Base-by-base conservation (phyloP, 2,113 vertebrate species). In the Paraplagusia blochii region DNA sequence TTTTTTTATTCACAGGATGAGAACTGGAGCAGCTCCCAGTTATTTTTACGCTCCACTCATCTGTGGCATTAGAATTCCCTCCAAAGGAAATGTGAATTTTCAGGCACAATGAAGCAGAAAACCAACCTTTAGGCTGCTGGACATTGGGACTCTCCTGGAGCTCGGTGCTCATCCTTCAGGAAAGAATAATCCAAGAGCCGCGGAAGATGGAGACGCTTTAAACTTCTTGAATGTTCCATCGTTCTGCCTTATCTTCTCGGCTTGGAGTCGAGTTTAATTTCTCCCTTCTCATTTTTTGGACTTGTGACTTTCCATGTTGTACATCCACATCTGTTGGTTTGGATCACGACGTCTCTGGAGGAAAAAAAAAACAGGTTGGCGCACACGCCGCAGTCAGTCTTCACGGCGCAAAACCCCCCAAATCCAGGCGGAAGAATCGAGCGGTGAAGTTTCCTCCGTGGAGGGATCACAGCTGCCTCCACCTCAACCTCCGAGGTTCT, bases 121-220 rank as follows among this genome's bases (percentile, higher is more conserved):
- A 80, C 77, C 53, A 52, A 84, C 81, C 81, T 81, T 50, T 66
- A 34, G 38, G 57, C 22, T 65, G 62, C 17, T 61, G 65, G 4
- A 13, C 81, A 79, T 72, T 63, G 46, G 76, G 67, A 77, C 56
- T 79, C 47, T 61, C 47, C 33, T 16, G 36, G 48, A 66, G 66
- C 48, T 63, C 35, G 34, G 11, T 61, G 40, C 38, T 67, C 13
- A 33, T 68, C 62, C 33, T 72, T 49, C 44, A 49, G 38, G 62
- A 60, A 71, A 63, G 13, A 60, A 47, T 16, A 44, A 1, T 44
- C 22, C 48, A 29, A 62, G 44, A 17, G 1, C n/a, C 2, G 18
- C 16, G 18, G 34, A 51, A 60, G 4, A 18, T 42, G 13, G 4
- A 34, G 46, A 53, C 18, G 42, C 18, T 34, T 1, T 67, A 13